Conservation (phyloP, 2,797 vertebrate species). For the Perdix hodgsoniae region DNA sequence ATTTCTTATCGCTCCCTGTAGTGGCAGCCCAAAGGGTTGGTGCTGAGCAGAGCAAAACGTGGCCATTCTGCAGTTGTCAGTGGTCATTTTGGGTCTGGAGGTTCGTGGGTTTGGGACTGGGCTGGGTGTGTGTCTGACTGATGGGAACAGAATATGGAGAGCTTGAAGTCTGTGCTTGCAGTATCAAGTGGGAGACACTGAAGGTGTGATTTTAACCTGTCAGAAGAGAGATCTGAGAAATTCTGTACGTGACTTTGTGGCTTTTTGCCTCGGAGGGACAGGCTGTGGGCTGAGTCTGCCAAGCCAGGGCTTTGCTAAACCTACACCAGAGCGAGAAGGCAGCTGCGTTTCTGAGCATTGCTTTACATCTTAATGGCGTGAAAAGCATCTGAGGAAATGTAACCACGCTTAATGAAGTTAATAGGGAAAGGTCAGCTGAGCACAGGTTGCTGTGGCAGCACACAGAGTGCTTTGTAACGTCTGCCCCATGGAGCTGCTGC, state of each 20-base stretch:
- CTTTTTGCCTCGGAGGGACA: neutral
- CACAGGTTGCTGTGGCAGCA: neutral
- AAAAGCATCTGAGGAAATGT: neutral
- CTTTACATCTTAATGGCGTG: neutral
- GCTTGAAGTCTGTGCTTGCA: neutral
- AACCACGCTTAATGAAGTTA: neutral
- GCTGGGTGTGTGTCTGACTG: neutral
- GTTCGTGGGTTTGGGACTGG: neutral
- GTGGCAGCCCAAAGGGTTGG: conserved; percentile 4
- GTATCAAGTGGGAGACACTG: neutral
- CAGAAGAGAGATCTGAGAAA: neutral
- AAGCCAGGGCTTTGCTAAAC: neutral
- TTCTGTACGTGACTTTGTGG: neutral
- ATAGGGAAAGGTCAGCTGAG: conserved; percentile 54
- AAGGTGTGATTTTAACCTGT: neutral
- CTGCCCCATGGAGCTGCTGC: conserved; percentile 22
- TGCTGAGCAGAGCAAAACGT: neutral
- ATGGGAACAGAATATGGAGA: neutral
- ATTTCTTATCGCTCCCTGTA: conserved; percentile 26
- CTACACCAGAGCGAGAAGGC: neutral
- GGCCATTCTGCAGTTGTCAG: neutral
- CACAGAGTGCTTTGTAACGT: conserved; percentile 35
- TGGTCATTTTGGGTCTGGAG: neutral
- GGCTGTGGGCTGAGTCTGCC: neutral
- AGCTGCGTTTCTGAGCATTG: neutral